Conservation (phyloP, 2,888 invertebrate genomes). For the Hyalella azteca region DNA sequence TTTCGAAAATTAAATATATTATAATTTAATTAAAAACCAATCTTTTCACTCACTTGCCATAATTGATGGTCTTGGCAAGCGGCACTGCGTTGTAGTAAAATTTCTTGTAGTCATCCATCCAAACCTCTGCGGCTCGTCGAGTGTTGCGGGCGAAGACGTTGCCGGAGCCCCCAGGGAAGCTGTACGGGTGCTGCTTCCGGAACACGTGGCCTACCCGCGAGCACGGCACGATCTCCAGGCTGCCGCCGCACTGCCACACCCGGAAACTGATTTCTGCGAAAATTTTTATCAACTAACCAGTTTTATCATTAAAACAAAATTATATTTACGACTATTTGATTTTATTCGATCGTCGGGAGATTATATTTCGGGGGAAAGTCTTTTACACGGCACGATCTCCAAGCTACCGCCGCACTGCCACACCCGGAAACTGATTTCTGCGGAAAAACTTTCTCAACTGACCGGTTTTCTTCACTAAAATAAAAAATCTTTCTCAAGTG, state of each 20-base stretch:
- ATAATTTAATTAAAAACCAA: too few species aligned
- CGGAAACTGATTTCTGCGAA: conserved; percentile 76
- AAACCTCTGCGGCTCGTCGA: conserved; percentile 95
- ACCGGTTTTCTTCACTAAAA: too few species aligned
- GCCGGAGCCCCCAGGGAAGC: conserved; percentile 96
- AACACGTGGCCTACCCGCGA: conserved; percentile 83
- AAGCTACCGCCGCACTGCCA: conserved; percentile 98
- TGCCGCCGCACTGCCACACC: conserved; percentile 98
- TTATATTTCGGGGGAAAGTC: too few species aligned
- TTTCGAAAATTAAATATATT: too few species aligned
- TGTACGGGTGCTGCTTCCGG: conserved; percentile 96
- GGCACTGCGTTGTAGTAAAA: conserved; percentile 94
- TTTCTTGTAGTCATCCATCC: conserved; percentile 99
- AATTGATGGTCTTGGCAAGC: conserved; percentile 83
- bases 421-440: conserved; percentile 82
- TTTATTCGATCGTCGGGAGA: too few species aligned
- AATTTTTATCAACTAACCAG: too few species aligned
- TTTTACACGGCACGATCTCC: conserved; percentile 98
- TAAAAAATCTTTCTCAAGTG: too few species aligned
- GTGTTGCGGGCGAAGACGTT: conserved; percentile 70
- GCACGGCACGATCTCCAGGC: conserved; percentile 95
- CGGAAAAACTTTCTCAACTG: too few species aligned
- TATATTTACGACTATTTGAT: too few species aligned
- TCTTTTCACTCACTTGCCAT: conserved; percentile 77
- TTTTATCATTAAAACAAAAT: too few species aligned